Conservation (phyloP, 2,888 invertebrate genomes). For the Brachyptera risi region DNA sequence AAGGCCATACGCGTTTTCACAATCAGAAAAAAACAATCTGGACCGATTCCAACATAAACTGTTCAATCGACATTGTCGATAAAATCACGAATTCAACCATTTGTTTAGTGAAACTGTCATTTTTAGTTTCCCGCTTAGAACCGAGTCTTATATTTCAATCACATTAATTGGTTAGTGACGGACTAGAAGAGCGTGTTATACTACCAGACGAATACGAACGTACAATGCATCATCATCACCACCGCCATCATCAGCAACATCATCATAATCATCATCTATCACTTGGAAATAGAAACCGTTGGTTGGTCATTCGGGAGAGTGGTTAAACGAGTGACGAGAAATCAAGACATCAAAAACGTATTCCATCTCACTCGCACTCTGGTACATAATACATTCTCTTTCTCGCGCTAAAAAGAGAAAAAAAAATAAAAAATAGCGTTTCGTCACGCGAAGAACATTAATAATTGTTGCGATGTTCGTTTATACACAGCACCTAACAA, state of each 20-base stretch:
- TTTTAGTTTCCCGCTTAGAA: too few species aligned
- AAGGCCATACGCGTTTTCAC: background rate
- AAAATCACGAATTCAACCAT: too few species aligned
- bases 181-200: background rate
- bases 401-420: slow-evolving; percentile 9
- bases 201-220: background rate
- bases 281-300: slow-evolving; percentile 6
- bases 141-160: too few species aligned
- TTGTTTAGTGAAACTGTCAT: too few species aligned
- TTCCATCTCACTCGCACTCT: slow-evolving; percentile 1
- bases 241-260: background rate
- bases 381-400: background rate
- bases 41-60: background rate
- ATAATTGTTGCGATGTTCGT: slow-evolving; percentile 14
- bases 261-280: slow-evolving; percentile 12
- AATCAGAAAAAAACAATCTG: background rate
- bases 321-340: slow-evolving; percentile 5
- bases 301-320: slow-evolving; percentile 18
- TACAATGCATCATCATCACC: background rate
- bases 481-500: background rate
- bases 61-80: background rate
- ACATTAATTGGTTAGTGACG: background rate
- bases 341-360: slow-evolving; percentile 20
- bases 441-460: slow-evolving; percentile 17
- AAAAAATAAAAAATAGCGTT: slow-evolving; percentile 11